These are phyloP conservation scores for Arctopsyche grandis DNA, from an alignment of 1,140 invertebrate species.

Conservation along the genomic window DNA sequence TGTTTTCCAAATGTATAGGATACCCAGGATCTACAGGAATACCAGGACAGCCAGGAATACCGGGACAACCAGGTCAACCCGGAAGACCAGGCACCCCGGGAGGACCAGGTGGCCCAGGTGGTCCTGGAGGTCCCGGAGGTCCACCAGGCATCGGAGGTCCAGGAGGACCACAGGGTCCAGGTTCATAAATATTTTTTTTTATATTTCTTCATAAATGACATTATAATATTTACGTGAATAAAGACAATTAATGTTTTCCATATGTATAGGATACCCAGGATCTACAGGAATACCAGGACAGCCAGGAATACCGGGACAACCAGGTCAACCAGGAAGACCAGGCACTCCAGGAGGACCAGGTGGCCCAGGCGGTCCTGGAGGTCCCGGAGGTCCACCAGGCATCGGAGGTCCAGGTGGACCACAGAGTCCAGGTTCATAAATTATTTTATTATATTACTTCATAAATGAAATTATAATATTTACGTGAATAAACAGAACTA, in stretches of 20 bases:
- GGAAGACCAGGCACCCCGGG: background rate
- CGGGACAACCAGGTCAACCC: conserved; percentile 31
- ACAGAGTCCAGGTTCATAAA: background rate
- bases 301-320: background rate
- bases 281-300: background rate
- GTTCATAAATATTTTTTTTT: too few species aligned
- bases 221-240: too few species aligned
- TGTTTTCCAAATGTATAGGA: too few species aligned
- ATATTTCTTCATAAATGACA: too few species aligned
- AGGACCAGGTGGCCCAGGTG: conserved; percentile 28
- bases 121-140: conserved; percentile 27
- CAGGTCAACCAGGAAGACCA: conserved; percentile 26
- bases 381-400: too few species aligned
- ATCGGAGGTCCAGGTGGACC: too few species aligned
- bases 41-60: background rate
- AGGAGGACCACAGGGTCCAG: background rate
- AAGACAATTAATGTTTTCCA: too few species aligned
- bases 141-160: background rate
- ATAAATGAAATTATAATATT: too few species aligned
- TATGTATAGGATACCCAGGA: background rate
- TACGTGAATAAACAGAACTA: too few species aligned
- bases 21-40: background rate
- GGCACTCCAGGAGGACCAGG: too few species aligned
- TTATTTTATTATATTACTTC: too few species aligned
- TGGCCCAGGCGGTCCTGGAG: too few species aligned